These are phyloP conservation scores for Drosophila orosa DNA, from an alignment of 1,140 invertebrate species.

Conservation along the genomic window DNA sequence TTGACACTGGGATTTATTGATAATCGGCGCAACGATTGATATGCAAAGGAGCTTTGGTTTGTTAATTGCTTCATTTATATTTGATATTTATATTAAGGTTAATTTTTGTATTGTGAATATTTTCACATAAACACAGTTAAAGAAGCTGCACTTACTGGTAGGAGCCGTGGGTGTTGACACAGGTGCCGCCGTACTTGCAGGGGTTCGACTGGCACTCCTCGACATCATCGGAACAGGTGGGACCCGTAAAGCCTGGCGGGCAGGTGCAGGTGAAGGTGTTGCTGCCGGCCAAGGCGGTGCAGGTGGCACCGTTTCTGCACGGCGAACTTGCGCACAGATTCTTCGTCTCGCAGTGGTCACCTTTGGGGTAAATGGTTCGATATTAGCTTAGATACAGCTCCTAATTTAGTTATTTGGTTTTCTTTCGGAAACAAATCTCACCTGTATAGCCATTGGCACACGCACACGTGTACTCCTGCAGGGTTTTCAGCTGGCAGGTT, in stretches of 20 bases:
- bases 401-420: too few relatives aligned
- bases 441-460: slow-evolving; percentile 94
- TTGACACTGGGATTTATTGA: slow-evolving; percentile 25
- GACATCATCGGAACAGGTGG: slow-evolving; percentile 94
- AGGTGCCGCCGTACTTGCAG: slow-evolving; percentile 91
- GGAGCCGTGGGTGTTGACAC: slow-evolving; percentile 94
- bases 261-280: slow-evolving; percentile 92
- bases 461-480: slow-evolving; percentile 92
- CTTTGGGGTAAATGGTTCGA: slow-evolving; percentile 85
- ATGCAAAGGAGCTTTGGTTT: slow-evolving; percentile 1
- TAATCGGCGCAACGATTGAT: slow-evolving; percentile 38
- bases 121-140: too few relatives aligned
- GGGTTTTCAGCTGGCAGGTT: slow-evolving; percentile 90
- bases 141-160: slow-evolving; percentile 95
- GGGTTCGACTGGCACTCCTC: slow-evolving; percentile 93
- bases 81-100: slow-evolving; percentile 2
- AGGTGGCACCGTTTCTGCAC: slow-evolving; percentile 94
- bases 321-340: slow-evolving; percentile 95
- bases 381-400: not conserved
- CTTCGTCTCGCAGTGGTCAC: slow-evolving; percentile 93
- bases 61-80: slow-evolving; percentile 8
- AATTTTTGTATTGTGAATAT: not conserved
- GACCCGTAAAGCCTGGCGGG: slow-evolving; percentile 93
- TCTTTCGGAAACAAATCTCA: slow-evolving; percentile 83
- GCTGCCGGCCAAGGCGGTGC: slow-evolving; percentile 88